A percentile compares a stretch with the other conserved stretches of the same genome.
Conservation (phyloP, 53 echinoderm and acorn worm species). For the Mesocentrotus franciscanus region DNA sequence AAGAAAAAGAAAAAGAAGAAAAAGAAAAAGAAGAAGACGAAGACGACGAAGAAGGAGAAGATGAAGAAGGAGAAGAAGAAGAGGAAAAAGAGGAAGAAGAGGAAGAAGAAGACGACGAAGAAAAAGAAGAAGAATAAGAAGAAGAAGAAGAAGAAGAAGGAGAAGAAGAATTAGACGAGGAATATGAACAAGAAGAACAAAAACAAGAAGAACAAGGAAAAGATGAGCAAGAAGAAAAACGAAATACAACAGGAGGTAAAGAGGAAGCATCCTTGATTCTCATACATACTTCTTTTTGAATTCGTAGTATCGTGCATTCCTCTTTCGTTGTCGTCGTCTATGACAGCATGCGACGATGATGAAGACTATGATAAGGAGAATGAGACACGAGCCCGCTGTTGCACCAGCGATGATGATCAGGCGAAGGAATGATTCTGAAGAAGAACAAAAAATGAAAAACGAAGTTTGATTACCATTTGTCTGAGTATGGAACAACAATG, state of each 20-base stretch:
- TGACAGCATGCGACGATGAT: conserved; percentile 52
- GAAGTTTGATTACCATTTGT: no score
- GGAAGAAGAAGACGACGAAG: not conserved
- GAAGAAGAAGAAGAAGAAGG: not conserved
- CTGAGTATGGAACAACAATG: no score
- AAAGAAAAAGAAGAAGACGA: not conserved
- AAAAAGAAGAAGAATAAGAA: not conserved
- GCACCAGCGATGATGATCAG: conserved; percentile 64
- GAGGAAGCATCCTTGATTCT: no score
- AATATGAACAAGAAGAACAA: not conserved
- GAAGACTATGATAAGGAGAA: conserved; percentile 60
- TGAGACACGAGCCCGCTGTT: conserved; percentile 59
- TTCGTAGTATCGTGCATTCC: conserved; percentile 48
- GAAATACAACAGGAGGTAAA: no score
- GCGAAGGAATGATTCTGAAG: conserved; percentile 61
- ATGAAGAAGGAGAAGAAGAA: not conserved
- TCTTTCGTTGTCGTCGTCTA: conserved; percentile 31
- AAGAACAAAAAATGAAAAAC: not conserved
- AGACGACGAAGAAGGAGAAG: not conserved
- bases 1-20: not conserved
- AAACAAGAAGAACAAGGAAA: not conserved
- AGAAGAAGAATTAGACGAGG: not conserved
- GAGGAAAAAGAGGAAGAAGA: not conserved
- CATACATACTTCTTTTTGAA: conserved; percentile 54
- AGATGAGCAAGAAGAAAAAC: not conserved